A percentile compares a stretch with the other conserved stretches of the same genome.
Evolutionary conservation across 2,888 invertebrate genomes (phyloP).

Genomic region (Caenorhabditis virilis): DNA sequence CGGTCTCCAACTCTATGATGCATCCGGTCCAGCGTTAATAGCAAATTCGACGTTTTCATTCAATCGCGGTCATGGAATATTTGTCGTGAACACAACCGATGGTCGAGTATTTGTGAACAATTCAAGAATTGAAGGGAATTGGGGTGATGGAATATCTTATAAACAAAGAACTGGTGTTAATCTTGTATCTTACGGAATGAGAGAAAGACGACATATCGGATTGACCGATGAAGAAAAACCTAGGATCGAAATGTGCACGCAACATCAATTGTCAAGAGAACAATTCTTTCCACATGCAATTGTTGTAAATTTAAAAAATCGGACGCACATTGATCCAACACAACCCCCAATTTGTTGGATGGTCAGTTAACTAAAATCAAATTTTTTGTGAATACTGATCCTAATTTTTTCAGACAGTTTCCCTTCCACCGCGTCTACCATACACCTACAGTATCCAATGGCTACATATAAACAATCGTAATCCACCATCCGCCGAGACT

Average conservation of each 20-base stretch:
- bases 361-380: slow-evolving; percentile 19
- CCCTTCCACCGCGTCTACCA: slow-evolving; percentile 60
- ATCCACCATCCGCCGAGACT: slow-evolving; percentile 29
- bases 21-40: slow-evolving; percentile 80
- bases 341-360: slow-evolving; percentile 62
- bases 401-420: slow-evolving; percentile 45
- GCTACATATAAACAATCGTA: slow-evolving; percentile 58
- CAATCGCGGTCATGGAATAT: slow-evolving; percentile 76
- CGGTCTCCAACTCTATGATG: slow-evolving; percentile 85
- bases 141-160: slow-evolving; percentile 87
- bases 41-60: slow-evolving; percentile 82
- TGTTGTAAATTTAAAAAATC: slow-evolving; percentile 55
- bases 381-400: neutral
- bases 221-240: slow-evolving; percentile 58
- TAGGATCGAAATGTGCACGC: slow-evolving; percentile 59
- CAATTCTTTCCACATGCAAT: slow-evolving; percentile 66
- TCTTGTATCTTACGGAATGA: slow-evolving; percentile 40
- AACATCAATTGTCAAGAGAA: slow-evolving; percentile 44
- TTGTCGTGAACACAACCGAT: slow-evolving; percentile 70
- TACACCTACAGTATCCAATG: slow-evolving; percentile 68
- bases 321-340: slow-evolving; percentile 57
- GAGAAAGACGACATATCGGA: slow-evolving; percentile 30
- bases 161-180: slow-evolving; percentile 48
- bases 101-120: slow-evolving; percentile 81
- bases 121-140: slow-evolving; percentile 82